Conservation (phyloP, 2,113 vertebrate genomes). For the Gorsachius goisagi region DNA sequence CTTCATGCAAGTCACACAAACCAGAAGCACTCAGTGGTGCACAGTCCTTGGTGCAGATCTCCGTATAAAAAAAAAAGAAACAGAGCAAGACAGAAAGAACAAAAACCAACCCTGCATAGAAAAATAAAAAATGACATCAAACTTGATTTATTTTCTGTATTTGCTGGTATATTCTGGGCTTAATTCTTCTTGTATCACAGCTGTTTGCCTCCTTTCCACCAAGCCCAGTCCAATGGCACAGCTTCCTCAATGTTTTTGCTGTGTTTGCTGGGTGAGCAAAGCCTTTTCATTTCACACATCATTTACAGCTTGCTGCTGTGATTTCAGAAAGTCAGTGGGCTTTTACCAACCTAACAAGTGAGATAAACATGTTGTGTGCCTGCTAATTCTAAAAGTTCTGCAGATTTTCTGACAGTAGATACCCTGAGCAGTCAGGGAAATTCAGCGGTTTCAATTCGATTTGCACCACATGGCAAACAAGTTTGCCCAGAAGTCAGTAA, state of each 20-base stretch:
- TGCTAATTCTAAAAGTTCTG: slow-evolving; percentile 73
- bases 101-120: neutral
- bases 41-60: neutral
- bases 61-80: neutral
- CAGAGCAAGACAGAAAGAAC: neutral
- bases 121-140: neutral
- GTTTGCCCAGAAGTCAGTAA: slow-evolving; percentile 52
- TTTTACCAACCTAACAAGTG: slow-evolving; percentile 75
- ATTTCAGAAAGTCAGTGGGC: slow-evolving; percentile 75
- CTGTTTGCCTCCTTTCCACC: neutral
- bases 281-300: slow-evolving; percentile 81
- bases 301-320: slow-evolving; percentile 75
- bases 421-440: slow-evolving; percentile 32
- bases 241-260: slow-evolving; percentile 49
- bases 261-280: slow-evolving; percentile 65
- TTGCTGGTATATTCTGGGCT: neutral
- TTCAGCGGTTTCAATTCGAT: neutral
- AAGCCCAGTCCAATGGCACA: slow-evolving; percentile 15
- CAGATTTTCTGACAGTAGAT: slow-evolving; percentile 66
- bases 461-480: slow-evolving; percentile 33
- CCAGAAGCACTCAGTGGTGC: neutral
- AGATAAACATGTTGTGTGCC: slow-evolving; percentile 75
- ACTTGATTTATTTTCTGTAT: slow-evolving; percentile 30
- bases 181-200: neutral
- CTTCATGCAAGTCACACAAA: slow-evolving; percentile 26